These are phyloP conservation scores for Tauraco hartlaubi DNA, from an alignment of 2,797 vertebrate species.

Conservation along the genomic window DNA sequence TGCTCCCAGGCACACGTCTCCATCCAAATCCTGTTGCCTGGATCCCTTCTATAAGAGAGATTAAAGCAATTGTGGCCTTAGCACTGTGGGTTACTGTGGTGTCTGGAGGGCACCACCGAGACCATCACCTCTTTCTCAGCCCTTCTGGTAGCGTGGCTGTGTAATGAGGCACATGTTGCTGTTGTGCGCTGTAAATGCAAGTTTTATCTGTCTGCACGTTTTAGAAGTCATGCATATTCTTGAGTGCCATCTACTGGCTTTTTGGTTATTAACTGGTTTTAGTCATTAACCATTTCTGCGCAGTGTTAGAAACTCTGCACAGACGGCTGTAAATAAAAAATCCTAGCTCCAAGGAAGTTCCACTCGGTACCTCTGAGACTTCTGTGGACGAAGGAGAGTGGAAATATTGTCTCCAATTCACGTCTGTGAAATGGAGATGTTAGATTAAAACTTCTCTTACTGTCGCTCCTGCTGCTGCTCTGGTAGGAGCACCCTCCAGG, in stretches of 20 bases:
- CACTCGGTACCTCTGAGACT: not conserved
- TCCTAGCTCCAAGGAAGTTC: not conserved
- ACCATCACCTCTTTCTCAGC: not conserved
- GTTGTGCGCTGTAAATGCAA: not conserved
- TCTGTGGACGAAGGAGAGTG: not conserved
- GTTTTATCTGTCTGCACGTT: not conserved
- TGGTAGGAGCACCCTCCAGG: not conserved
- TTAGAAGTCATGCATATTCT: not conserved
- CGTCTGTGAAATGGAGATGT: not conserved
- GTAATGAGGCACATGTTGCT: not conserved
- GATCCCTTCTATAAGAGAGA: not conserved
- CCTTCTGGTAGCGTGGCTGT: accelerated
- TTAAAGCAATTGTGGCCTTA: not conserved
- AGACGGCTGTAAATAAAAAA: not conserved
- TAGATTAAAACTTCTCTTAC: not conserved
- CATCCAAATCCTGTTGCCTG: not conserved
- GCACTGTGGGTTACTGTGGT: not conserved
- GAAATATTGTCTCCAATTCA: not conserved
- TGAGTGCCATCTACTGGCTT: constrained; percentile 56
- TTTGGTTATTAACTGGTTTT: not conserved
- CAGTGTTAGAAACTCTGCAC: accelerated
- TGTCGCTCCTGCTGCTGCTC: not conserved
- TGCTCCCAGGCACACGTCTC: not conserved
- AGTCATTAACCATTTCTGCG: accelerated
- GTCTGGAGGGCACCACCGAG: not conserved